These are phyloP conservation scores for Odontesthes bonariensis DNA, from an alignment of 2,113 vertebrate genomes.

Conservation along the genomic window DNA sequence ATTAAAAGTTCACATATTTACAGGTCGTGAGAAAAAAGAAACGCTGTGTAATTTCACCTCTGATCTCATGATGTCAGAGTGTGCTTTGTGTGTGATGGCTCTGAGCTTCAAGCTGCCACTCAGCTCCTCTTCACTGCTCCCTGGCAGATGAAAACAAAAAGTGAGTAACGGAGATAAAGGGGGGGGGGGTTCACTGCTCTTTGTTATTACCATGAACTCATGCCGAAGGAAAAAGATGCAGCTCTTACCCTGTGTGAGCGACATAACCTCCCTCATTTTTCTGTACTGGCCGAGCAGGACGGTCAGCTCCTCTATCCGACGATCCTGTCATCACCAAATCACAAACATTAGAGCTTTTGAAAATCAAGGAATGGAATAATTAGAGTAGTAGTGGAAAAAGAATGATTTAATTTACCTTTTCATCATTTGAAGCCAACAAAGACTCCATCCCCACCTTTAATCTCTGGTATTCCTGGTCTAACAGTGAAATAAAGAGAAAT, in stretches of 20 bases:
- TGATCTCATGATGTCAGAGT: constrained; percentile 85
- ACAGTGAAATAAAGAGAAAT: constrained; percentile 6
- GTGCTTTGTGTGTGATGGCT: constrained; percentile 81
- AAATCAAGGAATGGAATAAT: neutral
- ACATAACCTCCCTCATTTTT: constrained; percentile 85
- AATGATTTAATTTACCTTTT: constrained; percentile 85
- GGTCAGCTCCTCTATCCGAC: constrained; percentile 92
- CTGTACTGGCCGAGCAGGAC: constrained; percentile 88
- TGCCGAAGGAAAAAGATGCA: neutral
- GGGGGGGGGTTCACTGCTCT: fast-evolving
- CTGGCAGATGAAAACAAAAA: constrained; percentile 53
- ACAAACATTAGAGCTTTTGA: neutral
- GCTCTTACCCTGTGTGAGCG: constrained; percentile 72
- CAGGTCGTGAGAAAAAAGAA: neutral
- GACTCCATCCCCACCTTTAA: constrained; percentile 95
- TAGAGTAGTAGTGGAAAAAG: neutral
- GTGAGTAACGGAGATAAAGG: neutral
- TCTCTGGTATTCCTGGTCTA: constrained; percentile 94
- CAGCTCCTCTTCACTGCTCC: constrained; percentile 89
- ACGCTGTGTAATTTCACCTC: constrained; percentile 78
- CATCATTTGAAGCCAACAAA: constrained; percentile 90
- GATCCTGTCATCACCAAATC: constrained; percentile 82
- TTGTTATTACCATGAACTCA: neutral
- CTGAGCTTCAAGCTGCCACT: constrained; percentile 83
- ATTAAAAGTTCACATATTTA: too few species aligned